Conservation (phyloP, 2,888 invertebrate genomes). For the Aspidapion aeneum region DNA sequence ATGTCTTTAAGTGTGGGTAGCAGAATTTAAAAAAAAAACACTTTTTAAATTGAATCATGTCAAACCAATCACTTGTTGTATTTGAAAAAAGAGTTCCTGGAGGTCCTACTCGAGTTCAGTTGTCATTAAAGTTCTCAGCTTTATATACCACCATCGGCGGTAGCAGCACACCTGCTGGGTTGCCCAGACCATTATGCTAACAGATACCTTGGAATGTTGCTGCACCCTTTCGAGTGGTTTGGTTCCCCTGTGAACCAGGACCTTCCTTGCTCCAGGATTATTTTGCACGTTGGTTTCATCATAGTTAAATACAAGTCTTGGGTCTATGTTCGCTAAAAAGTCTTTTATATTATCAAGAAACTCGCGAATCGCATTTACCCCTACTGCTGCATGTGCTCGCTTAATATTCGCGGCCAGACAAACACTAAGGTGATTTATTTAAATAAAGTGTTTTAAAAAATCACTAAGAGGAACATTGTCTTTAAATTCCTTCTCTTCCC, state of each 20-base stretch:
- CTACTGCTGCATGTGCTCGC: constrained; percentile 11
- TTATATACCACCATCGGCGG: not conserved
- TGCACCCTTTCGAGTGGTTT: constrained; percentile 9
- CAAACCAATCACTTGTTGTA: not conserved
- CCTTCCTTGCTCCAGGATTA: too few species aligned
- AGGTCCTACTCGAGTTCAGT: not conserved
- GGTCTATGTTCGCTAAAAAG: constrained; percentile 7
- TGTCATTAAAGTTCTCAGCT: not conserved
- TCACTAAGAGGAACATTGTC: constrained; percentile 2
- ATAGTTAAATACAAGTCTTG: constrained; percentile 3
- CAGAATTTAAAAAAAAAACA: too few species aligned
- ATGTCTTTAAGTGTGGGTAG: too few species aligned
- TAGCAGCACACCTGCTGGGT: not conserved
- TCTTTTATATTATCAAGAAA: too few species aligned
- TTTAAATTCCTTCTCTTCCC: not conserved
- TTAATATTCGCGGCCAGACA: too few species aligned
- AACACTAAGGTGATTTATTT: constrained; percentile 5
- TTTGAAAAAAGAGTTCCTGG: not conserved
- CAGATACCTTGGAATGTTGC: constrained; percentile 1
- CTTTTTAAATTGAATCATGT: too few species aligned
- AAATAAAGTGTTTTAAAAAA: constrained; percentile 7
- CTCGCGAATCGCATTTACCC: constrained; percentile 4
- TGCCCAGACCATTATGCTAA: constrained; percentile 14
- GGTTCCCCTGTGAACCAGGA: not conserved
- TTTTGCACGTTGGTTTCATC: too few species aligned